phyloP scores from a whole-genome alignment of 2,888 invertebrate species.

The Metalampra italica region DNA sequence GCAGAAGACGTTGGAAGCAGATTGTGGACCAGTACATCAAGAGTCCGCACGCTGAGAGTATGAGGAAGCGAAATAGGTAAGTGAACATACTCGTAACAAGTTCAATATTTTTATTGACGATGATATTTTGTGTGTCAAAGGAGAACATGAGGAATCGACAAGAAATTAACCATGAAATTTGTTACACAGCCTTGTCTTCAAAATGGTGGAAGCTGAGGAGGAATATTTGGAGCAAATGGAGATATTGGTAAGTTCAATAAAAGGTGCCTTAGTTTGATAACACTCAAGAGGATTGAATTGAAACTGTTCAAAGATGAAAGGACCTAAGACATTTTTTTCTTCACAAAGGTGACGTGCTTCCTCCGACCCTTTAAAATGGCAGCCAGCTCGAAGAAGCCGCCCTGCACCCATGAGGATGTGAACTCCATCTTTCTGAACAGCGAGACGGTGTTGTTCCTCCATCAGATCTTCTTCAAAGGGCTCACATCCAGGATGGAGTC shows the following conservation, averaged over 20 bases:
- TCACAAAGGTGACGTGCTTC: conserved; percentile 85
- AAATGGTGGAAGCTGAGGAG: conserved; percentile 96
- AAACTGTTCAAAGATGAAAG: background rate
- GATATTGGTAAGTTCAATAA: conserved; percentile 61
- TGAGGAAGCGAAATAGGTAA: conserved; percentile 93
- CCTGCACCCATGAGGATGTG: conserved; percentile 95
- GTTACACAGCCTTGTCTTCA: conserved; percentile 84
- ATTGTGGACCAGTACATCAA: conserved; percentile 97
- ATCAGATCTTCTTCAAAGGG: conserved; percentile 96
- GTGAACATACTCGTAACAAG: background rate
- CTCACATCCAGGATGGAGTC: conserved; percentile 93
- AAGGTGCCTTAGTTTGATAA: no score
- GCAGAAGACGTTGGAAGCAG: conserved; percentile 94
- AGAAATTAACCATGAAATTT: background rate
- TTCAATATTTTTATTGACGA: background rate
- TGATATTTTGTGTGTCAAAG: background rate
- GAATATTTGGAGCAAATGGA: conserved; percentile 96
- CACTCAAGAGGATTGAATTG: background rate
- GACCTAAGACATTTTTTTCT: background rate
- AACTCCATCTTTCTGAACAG: conserved; percentile 96
- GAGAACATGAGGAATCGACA: background rate
- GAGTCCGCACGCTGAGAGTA: conserved; percentile 95
- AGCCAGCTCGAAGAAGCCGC: conserved; percentile 94
- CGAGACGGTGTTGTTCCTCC: conserved; percentile 93
- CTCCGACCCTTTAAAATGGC: conserved; percentile 95